Base-by-base conservation (phyloP, 1,140 invertebrate species). In the Phthorimaea operculella region DNA sequence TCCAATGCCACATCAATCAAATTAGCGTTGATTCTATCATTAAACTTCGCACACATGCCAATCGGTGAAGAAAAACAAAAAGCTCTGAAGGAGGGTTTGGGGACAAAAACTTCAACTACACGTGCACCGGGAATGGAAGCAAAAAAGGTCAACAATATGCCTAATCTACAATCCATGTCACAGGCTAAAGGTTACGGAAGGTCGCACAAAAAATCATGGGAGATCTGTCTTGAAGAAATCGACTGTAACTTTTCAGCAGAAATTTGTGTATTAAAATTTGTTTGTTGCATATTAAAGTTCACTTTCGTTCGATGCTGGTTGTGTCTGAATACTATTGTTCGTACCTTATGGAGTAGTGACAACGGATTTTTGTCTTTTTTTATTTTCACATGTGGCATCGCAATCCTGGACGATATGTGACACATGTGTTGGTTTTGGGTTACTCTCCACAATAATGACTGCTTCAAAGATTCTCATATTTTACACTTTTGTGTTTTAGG, bases 121-220 rank as follows among this genome's bases (percentile, higher is more conserved):
- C 73, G 76, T 82, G 78, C 75, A 77, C 61, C 66, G 42, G 56
- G 64, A 74, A 74, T 69, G 72, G 68, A 76, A 71, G 70, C 70
- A 82, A 84, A 84, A 75, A 84, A 82, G 81, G 75, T 79, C 75
- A 84, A 84, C 81, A 81, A 81, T 82, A 82, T 82, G 78, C 78
- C 78, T 83, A 81, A 84, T 83, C 78, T 83, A 81, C 75, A 81
- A 83, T 80, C 79, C 79, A 68, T 84, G 79, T 84, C 81, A 80
- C 72, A 82, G 76, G 81, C 79, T 74, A 84, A 81, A 83, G 81
- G 81, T 84, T 83, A 80, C 68, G 70, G 72, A 82, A 84, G 81
- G 79, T 81, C 76, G 79, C 33, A 72, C 73, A 82, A 84, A 84
- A 84, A 82, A 77, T 68, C 66, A 70, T 72, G 75, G 67, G 72